These are phyloP conservation scores for Acanthurus tractus DNA, from an alignment of 2,797 vertebrate species.

Conservation along the genomic window DNA sequence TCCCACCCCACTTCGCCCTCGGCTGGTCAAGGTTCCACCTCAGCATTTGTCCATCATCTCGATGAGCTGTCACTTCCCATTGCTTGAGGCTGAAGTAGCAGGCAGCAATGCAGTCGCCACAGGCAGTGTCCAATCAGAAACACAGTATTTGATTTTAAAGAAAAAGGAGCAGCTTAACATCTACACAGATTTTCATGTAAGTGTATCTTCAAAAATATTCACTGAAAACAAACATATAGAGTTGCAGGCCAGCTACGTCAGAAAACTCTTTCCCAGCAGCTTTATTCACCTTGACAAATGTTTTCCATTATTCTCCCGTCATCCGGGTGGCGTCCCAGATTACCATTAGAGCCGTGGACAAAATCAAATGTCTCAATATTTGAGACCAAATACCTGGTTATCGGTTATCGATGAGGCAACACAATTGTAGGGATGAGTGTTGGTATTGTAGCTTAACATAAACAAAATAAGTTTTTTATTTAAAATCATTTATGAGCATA, in stretches of 20 bases:
- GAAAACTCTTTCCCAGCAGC: not conserved
- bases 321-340: not conserved
- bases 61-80: constrained; percentile 12
- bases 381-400: no score
- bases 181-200: not conserved
- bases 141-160: not conserved
- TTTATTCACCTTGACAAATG: not conserved
- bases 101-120: constrained; percentile 16
- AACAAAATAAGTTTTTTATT: no score
- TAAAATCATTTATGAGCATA: no score
- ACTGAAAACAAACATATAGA: not conserved
- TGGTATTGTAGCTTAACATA: no score
- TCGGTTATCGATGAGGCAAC: no score
- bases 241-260: not conserved
- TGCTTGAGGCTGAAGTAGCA: constrained; percentile 29
- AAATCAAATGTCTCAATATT: no score
- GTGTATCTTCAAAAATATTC: constrained; percentile 7
- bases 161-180: not conserved
- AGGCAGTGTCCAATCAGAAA: not conserved
- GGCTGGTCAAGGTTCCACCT: constrained; percentile 30
- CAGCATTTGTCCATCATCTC: constrained; percentile 28
- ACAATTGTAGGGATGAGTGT: no score
- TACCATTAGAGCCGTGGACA: no score
- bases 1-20: not conserved
- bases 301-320: not conserved